Base-by-base conservation (phyloP, 2,888 invertebrate species). In the Brassicogethes aeneus region DNA sequence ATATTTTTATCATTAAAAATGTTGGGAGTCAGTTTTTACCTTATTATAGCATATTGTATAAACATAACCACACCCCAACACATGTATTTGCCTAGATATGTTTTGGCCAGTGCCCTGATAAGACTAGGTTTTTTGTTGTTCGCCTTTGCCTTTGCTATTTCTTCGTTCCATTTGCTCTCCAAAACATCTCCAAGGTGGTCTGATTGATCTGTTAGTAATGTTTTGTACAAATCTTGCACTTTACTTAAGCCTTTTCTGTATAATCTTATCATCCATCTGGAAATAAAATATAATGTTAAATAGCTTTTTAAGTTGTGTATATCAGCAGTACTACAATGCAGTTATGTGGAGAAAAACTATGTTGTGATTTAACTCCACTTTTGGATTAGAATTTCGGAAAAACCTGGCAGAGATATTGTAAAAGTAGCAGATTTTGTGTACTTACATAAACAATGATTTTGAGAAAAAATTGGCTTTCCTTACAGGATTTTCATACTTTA, bases 181-280 rank as follows among this genome's bases (percentile, higher is more conserved):
- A 85, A 65, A 30, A 69, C 68, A 57, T 82, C 74, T 2, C 80
- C 81, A 2, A 85, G 66, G 15, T 62, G 57, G 42, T 77, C 74
- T 0, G 85, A 84, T 37, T 71, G 66, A 61, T 85, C 82, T 3
- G 66, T 65, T 0, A 71, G 66, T 17, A 80, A 64, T 2, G 76
- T 73, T 58, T 75, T 75, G 66, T 77, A 81, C 14, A 85, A 61
- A 57, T 85, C 82, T 5, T 71, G 68, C 38, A 80, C 72, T n/a
- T n/a, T n/a, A 52, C 76, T 76, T 7, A 88, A 67, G 44, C 79
- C 76, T 48, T 74, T 69, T 54, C 61, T 70, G 42, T 72, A 71
- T 3, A 82, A 80, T 51, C 71, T 48, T 23, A 57, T 35, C 54
- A 65, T 61, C 67, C 67, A 67, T 39, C 67, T 67, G 36, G 30